phyloP scores from a whole-genome alignment of 1,140 invertebrate species.

The Panulirus ornatus region DNA sequence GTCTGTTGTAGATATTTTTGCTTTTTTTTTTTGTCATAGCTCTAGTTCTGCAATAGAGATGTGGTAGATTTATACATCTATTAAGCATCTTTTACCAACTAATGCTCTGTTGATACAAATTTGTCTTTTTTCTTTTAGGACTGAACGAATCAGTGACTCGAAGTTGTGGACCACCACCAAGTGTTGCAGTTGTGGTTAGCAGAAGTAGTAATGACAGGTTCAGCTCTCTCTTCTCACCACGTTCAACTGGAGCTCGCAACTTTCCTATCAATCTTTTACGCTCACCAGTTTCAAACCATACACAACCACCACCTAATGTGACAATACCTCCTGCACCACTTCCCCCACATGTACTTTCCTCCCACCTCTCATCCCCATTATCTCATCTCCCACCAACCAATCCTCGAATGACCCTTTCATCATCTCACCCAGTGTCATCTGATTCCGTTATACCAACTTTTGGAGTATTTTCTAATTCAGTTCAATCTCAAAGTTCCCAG shows the following conservation, averaged over 20 bases:
- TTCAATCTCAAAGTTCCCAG: conserved; percentile 20
- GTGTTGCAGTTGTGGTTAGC: conserved; percentile 50
- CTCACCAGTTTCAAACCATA: conserved; percentile 25
- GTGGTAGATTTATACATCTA: no score
- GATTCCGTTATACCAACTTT: conserved; percentile 16
- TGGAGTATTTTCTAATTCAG: conserved; percentile 42
- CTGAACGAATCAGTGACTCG: conserved; percentile 43
- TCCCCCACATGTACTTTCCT: conserved; percentile 27
- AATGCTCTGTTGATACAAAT: conserved; percentile 1
- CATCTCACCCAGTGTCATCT: conserved; percentile 25
- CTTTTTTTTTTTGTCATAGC: no score
- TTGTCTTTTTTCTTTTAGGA: conserved; percentile 37
- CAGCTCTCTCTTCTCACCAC: conserved; percentile 49
- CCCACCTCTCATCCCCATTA: conserved; percentile 23
- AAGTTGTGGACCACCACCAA: conserved; percentile 49
- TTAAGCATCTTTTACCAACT: background rate
- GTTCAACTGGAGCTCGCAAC: background rate
- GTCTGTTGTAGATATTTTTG: no score
- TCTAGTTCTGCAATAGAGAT: no score
- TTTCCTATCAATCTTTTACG: conserved; percentile 41
- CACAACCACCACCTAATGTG: conserved; percentile 39
- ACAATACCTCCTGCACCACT: conserved; percentile 40
- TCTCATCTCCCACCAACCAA: background rate
- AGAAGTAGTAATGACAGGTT: conserved; percentile 61
- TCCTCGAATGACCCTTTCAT: background rate